phyloP scores from a whole-genome alignment of 2,797 vertebrate genomes.

The Borostomias antarcticus region DNA sequence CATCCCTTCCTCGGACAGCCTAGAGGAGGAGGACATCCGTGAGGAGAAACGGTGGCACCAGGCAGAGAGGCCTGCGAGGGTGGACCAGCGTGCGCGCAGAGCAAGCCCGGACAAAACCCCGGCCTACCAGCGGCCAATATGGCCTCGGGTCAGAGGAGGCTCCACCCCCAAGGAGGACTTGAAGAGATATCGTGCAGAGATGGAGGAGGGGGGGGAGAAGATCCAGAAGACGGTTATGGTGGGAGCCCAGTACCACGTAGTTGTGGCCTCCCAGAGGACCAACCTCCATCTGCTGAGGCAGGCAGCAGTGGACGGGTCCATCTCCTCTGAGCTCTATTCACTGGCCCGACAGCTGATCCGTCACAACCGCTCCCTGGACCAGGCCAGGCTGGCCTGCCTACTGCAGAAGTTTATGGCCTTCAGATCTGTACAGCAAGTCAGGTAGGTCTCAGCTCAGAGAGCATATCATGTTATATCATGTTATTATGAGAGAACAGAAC shows the following conservation, averaged over 20 bases:
- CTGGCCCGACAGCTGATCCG: slow-evolving; percentile 43
- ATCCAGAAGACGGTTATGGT: neutral
- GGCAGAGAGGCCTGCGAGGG: neutral
- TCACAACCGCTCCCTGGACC: slow-evolving; percentile 6
- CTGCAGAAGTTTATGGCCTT: slow-evolving; percentile 54
- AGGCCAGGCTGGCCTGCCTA: slow-evolving; percentile 32
- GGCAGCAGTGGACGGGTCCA: slow-evolving; percentile 31
- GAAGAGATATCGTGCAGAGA: slow-evolving; percentile 7
- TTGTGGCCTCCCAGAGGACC: slow-evolving; percentile 56
- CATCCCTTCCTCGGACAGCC: slow-evolving; percentile 1
- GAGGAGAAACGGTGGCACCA: neutral
- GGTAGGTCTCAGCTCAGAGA: neutral
- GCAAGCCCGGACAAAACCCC: no score
- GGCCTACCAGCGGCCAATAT: neutral
- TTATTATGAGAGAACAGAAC: no score
- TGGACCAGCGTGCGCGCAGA: neutral
- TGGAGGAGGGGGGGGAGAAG: neutral
- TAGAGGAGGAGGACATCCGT: neutral
- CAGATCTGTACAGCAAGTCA: slow-evolving; percentile 16
- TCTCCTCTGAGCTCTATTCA: slow-evolving; percentile 37
- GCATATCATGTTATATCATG: no score
- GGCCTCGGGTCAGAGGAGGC: neutral
- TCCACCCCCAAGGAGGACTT: neutral
- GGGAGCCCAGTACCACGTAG: slow-evolving; percentile 41
- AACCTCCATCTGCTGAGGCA: slow-evolving; percentile 55